Evolutionary conservation across 2,113 vertebrate genomes (phyloP).

Genomic region (Vimba vimba): DNA sequence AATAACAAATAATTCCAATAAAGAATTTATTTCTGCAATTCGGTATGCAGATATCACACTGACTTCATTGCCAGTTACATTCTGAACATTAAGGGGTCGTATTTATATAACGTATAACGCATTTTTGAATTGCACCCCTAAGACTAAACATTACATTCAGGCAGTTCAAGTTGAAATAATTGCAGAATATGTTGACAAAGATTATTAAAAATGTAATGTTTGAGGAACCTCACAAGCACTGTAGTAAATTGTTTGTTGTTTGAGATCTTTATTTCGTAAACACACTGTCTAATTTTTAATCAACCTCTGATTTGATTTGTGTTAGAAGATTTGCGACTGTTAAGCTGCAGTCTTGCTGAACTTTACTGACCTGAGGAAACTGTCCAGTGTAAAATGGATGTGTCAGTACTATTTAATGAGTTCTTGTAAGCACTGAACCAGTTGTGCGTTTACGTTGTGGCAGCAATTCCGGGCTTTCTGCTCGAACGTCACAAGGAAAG

Average conservation of each 20-base stretch:
- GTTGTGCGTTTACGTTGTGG: neutral
- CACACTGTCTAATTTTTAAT: neutral
- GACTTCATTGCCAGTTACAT: neutral
- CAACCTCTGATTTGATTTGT: neutral
- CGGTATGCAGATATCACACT: neutral
- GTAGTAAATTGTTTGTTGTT: neutral
- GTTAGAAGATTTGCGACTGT: neutral
- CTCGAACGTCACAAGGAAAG: neutral
- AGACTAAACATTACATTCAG: neutral
- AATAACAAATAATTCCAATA: no score
- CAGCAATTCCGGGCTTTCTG: conserved; percentile 45
- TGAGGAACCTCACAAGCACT: neutral
- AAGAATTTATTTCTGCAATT: no score
- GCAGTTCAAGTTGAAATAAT: neutral
- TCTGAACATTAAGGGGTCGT: neutral
- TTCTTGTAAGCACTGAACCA: neutral
- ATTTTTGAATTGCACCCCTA: neutral
- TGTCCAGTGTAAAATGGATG: neutral
- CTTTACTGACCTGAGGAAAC: conserved; percentile 6
- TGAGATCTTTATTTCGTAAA: neutral
- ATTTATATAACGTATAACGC: no score
- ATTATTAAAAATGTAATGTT: neutral
- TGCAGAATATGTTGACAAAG: neutral
- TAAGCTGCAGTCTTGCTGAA: neutral
- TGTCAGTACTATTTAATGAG: neutral